Percentiles rank a stretch among this genome's conserved stretches.
Evolutionary conservation across 2,797 vertebrate species (phyloP).

Genomic region (Lemur catta): DNA sequence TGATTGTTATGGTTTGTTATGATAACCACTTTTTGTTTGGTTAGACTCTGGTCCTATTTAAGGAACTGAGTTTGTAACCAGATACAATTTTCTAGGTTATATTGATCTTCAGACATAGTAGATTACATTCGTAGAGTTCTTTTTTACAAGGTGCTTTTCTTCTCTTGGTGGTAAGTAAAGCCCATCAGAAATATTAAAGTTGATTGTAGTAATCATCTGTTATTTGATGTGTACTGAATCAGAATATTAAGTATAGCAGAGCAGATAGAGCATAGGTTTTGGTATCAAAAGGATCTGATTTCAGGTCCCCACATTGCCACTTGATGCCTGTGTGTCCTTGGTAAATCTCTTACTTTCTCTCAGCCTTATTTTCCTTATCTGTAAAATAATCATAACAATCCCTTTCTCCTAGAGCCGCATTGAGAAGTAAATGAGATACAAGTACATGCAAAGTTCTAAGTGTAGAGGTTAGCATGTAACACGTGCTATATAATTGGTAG

Average conservation of each 20-base stretch:
- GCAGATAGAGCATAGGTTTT: neutral
- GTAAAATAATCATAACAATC: neutral
- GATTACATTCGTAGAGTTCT: neutral
- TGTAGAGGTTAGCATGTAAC: neutral
- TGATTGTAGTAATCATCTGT: conserved; percentile 14
- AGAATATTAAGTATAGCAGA: conserved; percentile 10
- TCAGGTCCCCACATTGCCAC: neutral
- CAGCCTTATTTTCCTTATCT: neutral
- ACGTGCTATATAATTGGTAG: neutral
- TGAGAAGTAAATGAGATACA: neutral
- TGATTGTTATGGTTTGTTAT: neutral
- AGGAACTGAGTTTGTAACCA: neutral
- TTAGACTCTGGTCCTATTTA: neutral
- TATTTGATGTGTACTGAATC: neutral
- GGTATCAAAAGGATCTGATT: neutral
- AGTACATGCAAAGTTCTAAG: neutral
- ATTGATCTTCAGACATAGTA: neutral
- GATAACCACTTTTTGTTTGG: neutral
- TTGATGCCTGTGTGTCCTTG: neutral
- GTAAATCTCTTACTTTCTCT: neutral
- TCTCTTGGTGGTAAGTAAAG: neutral
- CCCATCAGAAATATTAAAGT: neutral
- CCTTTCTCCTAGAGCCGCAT: neutral
- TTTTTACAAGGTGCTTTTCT: neutral
- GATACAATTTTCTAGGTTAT: neutral